Evolutionary conservation across 2,888 invertebrate genomes (phyloP).

Genomic region (Leptinotarsa rubiginosa): DNA sequence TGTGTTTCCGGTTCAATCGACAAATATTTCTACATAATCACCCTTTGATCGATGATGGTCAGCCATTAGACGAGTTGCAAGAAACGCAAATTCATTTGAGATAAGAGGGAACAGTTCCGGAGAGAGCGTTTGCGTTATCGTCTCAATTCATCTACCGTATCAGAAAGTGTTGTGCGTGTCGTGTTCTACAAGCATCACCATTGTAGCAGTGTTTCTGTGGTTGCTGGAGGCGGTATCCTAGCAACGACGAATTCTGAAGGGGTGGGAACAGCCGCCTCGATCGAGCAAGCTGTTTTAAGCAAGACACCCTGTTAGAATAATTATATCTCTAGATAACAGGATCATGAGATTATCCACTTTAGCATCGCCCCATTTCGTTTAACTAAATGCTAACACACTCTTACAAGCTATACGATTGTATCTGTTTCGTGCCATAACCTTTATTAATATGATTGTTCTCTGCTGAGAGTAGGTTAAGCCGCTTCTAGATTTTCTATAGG

Average conservation of each 20-base stretch:
- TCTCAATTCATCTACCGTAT: slow-evolving; percentile 64
- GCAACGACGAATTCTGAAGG: slow-evolving; percentile 58
- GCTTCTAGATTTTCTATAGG: too few species aligned
- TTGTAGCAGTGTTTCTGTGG: slow-evolving; percentile 67
- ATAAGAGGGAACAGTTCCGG: slow-evolving; percentile 33
- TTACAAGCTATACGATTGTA: slow-evolving; percentile 56
- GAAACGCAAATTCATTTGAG: slow-evolving; percentile 37
- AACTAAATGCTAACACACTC: slow-evolving; percentile 63
- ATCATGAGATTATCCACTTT: slow-evolving; percentile 68
- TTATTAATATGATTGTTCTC: slow-evolving; percentile 28
- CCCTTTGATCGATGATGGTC: background rate
- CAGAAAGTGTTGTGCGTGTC: slow-evolving; percentile 65
- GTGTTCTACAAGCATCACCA: slow-evolving; percentile 66
- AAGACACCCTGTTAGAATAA: slow-evolving; percentile 68
- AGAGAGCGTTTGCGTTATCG: slow-evolving; percentile 61
- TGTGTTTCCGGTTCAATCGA: background rate
- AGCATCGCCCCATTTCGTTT: slow-evolving; percentile 64
- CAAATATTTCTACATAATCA: background rate
- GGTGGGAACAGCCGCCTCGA: slow-evolving; percentile 58
- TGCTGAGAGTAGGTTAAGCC: background rate
- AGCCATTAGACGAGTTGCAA: slow-evolving; percentile 27
- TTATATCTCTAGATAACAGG: slow-evolving; percentile 68
- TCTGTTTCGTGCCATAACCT: slow-evolving; percentile 48
- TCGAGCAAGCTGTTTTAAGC: slow-evolving; percentile 67
- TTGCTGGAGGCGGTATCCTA: slow-evolving; percentile 65